Conservation (phyloP, 2,888 invertebrate genomes). For the Crematogaster levior region DNA sequence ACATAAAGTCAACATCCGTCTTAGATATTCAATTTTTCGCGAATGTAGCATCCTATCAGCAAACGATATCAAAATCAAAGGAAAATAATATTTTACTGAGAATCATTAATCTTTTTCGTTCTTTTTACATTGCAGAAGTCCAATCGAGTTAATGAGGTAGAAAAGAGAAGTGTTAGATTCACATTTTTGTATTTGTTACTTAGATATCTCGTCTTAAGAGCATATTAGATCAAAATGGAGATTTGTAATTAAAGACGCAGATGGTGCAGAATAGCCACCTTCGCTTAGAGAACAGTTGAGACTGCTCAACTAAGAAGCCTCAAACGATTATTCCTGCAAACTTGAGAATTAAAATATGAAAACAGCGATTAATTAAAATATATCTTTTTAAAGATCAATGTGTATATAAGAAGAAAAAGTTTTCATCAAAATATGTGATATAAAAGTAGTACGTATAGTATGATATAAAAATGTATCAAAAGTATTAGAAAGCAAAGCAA, state of each 20-base stretch:
- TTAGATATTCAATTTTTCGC: constrained; percentile 41
- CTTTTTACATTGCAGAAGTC: not conserved
- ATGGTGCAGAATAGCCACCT: not conserved
- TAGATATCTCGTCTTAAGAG: not conserved
- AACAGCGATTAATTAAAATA: not conserved
- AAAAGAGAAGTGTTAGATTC: not conserved
- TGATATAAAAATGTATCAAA: not conserved
- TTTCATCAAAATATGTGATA: not conserved
- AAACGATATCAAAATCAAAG: not conserved
- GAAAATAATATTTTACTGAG: not conserved
- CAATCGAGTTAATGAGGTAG: not conserved
- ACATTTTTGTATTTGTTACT: not conserved
- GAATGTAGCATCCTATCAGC: not conserved
- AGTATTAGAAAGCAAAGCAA: not conserved
- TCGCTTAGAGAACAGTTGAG: not conserved
- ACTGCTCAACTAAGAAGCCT: not conserved
- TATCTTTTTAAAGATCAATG: not conserved
- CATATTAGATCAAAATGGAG: not conserved
- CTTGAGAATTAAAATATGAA: not conserved
- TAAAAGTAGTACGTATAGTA: not conserved
- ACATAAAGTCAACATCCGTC: constrained; percentile 39
- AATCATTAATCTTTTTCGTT: constrained; percentile 28
- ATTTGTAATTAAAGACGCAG: not conserved
- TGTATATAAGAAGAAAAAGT: not conserved
- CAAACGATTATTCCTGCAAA: not conserved